Base-by-base conservation (phyloP, 2,888 invertebrate species). In the Clanis bilineata region DNA sequence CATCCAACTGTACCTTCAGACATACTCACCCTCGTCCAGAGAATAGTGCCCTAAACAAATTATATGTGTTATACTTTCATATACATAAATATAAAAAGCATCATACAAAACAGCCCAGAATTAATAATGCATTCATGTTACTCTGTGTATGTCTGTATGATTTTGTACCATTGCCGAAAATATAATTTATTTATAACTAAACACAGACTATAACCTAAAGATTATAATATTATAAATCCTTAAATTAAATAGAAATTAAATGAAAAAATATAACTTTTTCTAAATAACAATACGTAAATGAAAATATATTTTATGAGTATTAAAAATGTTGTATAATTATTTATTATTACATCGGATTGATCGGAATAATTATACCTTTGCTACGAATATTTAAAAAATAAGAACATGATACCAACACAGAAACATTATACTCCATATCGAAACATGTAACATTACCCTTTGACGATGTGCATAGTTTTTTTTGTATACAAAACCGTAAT, bases 21-120 rank as follows among this genome's bases (percentile, higher is more conserved):
- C 57, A 72, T 79, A 90, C 90, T 88, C 82, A 91, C 90, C 90
- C 77, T 90, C 90, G 45, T 90, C 89, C 89, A 82, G 76, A 58
- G 88, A 77, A 63, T 78, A 80, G 81, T 77, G 83, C 83, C 83
- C 90, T 91, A 77, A 82, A 89, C 76, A 87, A 82, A 85, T 72
- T 67, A 71, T 64, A 70, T 57, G 69, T 62, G 61, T 60, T 60
- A 55, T 38, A 61, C 21, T 58, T 54, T 51, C 41, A 41, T 51
- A 28, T 32, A 56, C 18, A 61, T 44, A 57, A 9, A 36, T n/a
- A 57, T 23, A 47, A 51, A 57, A 47, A 57, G 25, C 41, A 58
- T 25, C 25, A 58, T 60, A 55, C 47, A 63, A 55, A 59, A 36
- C 21, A 61, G 32, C 10, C 28, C 51, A 18, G 32, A 28, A 9